Conservation (phyloP, 2,888 invertebrate genomes). For the Lumbricus terrestris region DNA sequence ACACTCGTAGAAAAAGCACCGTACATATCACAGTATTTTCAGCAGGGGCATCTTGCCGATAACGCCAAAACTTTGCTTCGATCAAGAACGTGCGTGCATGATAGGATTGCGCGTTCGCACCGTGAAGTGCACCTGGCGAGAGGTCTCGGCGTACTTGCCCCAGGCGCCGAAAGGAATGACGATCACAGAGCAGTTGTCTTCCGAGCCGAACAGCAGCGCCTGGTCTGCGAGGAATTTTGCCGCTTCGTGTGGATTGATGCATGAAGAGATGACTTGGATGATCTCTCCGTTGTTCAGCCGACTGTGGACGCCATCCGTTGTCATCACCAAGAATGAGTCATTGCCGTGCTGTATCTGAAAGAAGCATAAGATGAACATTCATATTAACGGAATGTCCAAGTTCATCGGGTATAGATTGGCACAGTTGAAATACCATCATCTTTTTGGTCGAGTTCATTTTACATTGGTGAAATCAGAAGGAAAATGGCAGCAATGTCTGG, state of each 20-base stretch:
- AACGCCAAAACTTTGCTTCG: background rate
- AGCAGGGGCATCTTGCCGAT: background rate
- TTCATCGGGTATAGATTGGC: background rate
- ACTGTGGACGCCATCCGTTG: conserved; percentile 62
- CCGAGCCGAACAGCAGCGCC: conserved; percentile 63
- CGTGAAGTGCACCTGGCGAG: conserved; percentile 19
- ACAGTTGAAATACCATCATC: too few relatives aligned
- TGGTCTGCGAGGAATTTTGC: conserved; percentile 61
- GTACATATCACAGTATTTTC: background rate
- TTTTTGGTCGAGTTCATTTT: too few relatives aligned
- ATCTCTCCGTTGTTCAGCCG: conserved; percentile 62
- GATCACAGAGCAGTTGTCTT: conserved; percentile 62
- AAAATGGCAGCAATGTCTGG: background rate
- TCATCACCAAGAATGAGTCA: conserved; percentile 62
- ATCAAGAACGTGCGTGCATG: background rate
- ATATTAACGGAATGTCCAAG: background rate
- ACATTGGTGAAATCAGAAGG: background rate
- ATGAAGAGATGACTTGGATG: conserved; percentile 59
- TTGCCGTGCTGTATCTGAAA: conserved; percentile 58
- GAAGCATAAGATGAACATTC: background rate
- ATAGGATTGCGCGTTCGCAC: conserved; percentile 15
- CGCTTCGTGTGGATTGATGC: conserved; percentile 59
- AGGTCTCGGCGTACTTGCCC: conserved; percentile 54
- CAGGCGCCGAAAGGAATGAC: conserved; percentile 63
- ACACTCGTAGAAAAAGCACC: background rate